These are phyloP conservation scores for Gonocerus acuteangulatus DNA, from an alignment of 2,888 invertebrate genomes.

Conservation along the genomic window DNA sequence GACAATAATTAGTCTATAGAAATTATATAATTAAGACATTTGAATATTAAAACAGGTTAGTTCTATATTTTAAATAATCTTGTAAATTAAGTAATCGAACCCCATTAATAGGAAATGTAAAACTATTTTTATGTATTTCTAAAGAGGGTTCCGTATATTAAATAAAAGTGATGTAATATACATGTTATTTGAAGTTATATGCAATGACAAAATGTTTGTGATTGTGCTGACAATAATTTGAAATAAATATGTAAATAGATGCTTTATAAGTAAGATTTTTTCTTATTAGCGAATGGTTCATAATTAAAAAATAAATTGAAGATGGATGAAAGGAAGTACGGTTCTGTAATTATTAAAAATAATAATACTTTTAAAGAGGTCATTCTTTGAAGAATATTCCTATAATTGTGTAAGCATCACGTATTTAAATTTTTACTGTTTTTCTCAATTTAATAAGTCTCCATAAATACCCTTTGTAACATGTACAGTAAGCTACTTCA, in stretches of 20 bases:
- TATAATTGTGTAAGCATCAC: too few relatives aligned
- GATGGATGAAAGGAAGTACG: too few relatives aligned
- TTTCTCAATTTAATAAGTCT: too few relatives aligned
- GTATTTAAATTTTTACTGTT: too few relatives aligned
- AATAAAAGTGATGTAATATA: slow-evolving; percentile 9
- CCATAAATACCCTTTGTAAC: too few relatives aligned
- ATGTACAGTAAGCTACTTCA: too few relatives aligned
- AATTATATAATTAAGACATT: slow-evolving; percentile 13
- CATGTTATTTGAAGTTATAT: not conserved
- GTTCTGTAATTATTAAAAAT: too few relatives aligned
- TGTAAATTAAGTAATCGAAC: slow-evolving; percentile 15
- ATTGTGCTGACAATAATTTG: slow-evolving; percentile 26
- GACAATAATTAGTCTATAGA: slow-evolving; percentile 29
- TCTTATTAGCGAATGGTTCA: too few relatives aligned
- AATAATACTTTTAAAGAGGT: too few relatives aligned
- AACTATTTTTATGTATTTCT: slow-evolving; percentile 19
- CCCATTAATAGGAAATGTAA: slow-evolving; percentile 8
- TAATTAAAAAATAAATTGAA: too few relatives aligned
- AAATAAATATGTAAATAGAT: slow-evolving; percentile 1
- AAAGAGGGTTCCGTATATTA: slow-evolving; percentile 9
- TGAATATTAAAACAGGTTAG: slow-evolving; percentile 13
- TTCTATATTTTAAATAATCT: slow-evolving; percentile 7
- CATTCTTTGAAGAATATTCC: too few relatives aligned
- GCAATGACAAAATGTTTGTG: slow-evolving; percentile 21
- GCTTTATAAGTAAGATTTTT: not conserved